These are phyloP conservation scores for Phyllotis vaccarum DNA, from an alignment of 2,797 vertebrate genomes.

Conservation along the genomic window DNA sequence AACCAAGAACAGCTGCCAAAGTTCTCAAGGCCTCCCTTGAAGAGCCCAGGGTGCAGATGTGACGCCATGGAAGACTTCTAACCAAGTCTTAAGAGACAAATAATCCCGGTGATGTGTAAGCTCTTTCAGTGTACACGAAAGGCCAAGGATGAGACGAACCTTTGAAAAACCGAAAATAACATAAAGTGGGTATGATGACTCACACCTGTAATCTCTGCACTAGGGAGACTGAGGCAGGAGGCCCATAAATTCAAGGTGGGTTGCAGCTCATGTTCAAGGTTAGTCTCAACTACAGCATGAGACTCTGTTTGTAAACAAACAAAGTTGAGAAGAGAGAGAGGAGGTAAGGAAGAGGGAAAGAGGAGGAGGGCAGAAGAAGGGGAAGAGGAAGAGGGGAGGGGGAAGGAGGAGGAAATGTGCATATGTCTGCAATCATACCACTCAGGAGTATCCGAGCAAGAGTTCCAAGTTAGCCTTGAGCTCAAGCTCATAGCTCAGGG, in stretches of 20 bases:
- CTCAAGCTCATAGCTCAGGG: neutral
- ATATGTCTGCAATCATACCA: neutral
- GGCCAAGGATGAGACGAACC: neutral
- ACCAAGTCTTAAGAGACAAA: neutral
- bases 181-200: neutral
- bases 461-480: neutral
- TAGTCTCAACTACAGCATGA: neutral
- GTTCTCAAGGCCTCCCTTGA: neutral
- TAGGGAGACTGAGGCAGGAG: neutral
- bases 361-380: too few species aligned
- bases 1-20: conserved; percentile 1
- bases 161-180: neutral
- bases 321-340: neutral
- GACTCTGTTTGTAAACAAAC: neutral
- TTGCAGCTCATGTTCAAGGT: neutral
- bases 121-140: neutral
- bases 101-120: neutral
- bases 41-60: neutral
- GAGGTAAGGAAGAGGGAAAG: neutral
- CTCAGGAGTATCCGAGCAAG: neutral
- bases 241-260: neutral
- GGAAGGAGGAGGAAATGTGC: neutral
- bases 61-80: conserved; percentile 26
- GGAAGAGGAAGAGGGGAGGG: rapidly evolving
- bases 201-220: neutral